A percentile compares a stretch with the other conserved stretches of the same genome.
These are phyloP conservation scores for Ceyx margarethae DNA, from an alignment of 2,113 vertebrate species.

Conservation along the genomic window DNA sequence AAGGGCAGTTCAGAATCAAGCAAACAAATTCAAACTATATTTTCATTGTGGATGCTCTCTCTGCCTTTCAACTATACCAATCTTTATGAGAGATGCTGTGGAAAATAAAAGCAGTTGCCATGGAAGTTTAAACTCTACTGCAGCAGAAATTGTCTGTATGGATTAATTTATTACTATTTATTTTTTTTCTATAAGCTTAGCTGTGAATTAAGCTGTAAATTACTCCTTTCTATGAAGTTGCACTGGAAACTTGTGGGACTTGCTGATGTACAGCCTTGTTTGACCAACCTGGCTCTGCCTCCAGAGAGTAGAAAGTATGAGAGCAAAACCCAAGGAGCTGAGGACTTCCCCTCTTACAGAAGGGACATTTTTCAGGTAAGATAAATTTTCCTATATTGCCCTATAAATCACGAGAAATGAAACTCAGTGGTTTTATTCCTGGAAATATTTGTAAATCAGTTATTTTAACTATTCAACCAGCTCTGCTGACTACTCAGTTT, in stretches of 20 bases:
- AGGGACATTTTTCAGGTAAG: slow-evolving; percentile 65
- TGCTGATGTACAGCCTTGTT: slow-evolving; percentile 12
- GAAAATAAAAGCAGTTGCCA: background rate
- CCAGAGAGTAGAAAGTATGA: slow-evolving; percentile 22
- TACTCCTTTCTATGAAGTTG: background rate
- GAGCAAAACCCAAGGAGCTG: slow-evolving; percentile 16
- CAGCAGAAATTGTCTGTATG: background rate
- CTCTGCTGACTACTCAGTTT: slow-evolving; percentile 57
- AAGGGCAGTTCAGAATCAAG: background rate
- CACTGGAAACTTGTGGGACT: background rate
- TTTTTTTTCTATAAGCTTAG: background rate
- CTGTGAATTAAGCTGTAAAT: slow-evolving; percentile 28
- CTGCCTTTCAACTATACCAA: accelerated
- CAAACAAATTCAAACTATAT: background rate
- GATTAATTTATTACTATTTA: background rate
- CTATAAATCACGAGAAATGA: slow-evolving; percentile 47
- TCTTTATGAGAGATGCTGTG: background rate
- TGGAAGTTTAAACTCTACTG: background rate
- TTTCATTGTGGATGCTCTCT: background rate
- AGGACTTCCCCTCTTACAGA: slow-evolving; percentile 39
- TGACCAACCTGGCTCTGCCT: slow-evolving; percentile 27
- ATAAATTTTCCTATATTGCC: slow-evolving; percentile 67
- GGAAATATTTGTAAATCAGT: slow-evolving; percentile 67
- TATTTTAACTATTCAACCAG: slow-evolving; percentile 61
- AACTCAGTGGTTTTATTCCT: slow-evolving; percentile 51